Percentiles rank a stretch among this genome's conserved stretches.
Conservation (phyloP, 2,888 invertebrate species). For the Trichogramma evanescens region DNA sequence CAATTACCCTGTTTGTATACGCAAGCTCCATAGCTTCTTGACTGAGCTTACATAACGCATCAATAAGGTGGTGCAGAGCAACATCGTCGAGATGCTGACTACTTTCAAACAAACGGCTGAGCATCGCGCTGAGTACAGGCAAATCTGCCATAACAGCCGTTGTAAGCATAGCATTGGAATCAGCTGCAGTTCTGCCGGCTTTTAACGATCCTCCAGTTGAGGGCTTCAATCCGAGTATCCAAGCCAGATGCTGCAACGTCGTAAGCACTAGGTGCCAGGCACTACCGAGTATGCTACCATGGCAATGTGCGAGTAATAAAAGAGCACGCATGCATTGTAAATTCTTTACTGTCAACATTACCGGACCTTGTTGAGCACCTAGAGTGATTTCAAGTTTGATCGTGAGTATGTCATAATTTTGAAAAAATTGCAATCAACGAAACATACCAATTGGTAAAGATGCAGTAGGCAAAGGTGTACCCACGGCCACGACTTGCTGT, state of each 20-base stretch:
- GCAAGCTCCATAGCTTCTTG: conserved; percentile 96
- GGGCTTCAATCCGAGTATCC: conserved; percentile 94
- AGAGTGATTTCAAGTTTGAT: conserved; percentile 16
- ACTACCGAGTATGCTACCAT: conserved; percentile 84
- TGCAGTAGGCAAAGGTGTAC: conserved; percentile 85
- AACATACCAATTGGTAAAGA: conserved; percentile 62
- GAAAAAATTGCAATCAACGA: neutral
- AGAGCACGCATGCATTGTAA: conserved; percentile 92
- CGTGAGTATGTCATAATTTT: neutral
- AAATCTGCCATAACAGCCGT: conserved; percentile 95
- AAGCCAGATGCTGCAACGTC: conserved; percentile 85
- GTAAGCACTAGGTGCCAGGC: conserved; percentile 95
- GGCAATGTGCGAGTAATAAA: conserved; percentile 80
- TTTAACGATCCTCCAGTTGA: conserved; percentile 89
- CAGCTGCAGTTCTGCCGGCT: conserved; percentile 71
- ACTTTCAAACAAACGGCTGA: conserved; percentile 89
- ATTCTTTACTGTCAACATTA: conserved; percentile 97
- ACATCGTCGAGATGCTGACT: conserved; percentile 90
- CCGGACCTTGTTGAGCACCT: conserved; percentile 78
- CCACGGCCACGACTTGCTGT: conserved; percentile 95
- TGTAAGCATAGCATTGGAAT: conserved; percentile 82
- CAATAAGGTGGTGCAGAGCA: conserved; percentile 90
- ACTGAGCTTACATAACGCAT: conserved; percentile 91
- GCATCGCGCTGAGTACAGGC: conserved; percentile 80
- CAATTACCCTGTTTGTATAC: conserved; percentile 78